A percentile compares a stretch with the other conserved stretches of the same genome.
Conservation (phyloP, 2,113 vertebrate genomes). For the Poicephalus meyeri region DNA sequence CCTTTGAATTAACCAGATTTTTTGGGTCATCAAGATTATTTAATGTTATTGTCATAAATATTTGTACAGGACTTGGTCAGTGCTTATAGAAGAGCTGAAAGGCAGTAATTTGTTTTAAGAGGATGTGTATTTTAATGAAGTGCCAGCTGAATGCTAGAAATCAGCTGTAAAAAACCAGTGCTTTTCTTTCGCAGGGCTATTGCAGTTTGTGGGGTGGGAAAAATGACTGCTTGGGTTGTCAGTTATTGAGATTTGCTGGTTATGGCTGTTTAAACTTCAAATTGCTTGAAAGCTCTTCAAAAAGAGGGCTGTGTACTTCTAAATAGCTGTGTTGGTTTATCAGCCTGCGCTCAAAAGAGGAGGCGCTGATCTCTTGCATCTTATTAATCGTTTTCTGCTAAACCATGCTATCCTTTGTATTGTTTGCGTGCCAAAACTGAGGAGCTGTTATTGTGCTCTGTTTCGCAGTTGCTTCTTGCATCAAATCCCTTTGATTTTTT, state of each 20-base stretch:
- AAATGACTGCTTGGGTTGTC: background rate
- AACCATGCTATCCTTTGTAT: conserved; percentile 4
- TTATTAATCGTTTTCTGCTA: conserved; percentile 43
- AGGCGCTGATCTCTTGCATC: conserved; percentile 21
- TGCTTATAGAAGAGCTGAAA: conserved; percentile 42
- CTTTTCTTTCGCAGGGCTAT: background rate
- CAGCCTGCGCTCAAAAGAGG: background rate
- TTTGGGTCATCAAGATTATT: conserved; percentile 52
- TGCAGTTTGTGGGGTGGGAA: background rate
- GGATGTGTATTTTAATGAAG: conserved; percentile 46
- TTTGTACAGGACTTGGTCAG: conserved; percentile 31
- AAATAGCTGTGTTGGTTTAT: conserved; percentile 14
- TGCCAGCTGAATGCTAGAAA: conserved; percentile 39
- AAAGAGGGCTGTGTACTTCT: conserved; percentile 20
- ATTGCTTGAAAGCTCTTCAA: background rate
- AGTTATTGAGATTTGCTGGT: conserved; percentile 6
- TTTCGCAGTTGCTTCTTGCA: conserved; percentile 33
- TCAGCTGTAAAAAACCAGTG: background rate
- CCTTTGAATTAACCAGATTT: conserved; percentile 37
- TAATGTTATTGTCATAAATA: conserved; percentile 60
- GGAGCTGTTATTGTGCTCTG: background rate
- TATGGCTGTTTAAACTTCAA: conserved; percentile 21
- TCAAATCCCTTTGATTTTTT: background rate
- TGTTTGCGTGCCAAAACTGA: background rate
- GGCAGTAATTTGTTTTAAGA: conserved; percentile 43